These are phyloP conservation scores for Abramis brama DNA, from an alignment of 2,113 vertebrate genomes.

Conservation along the genomic window DNA sequence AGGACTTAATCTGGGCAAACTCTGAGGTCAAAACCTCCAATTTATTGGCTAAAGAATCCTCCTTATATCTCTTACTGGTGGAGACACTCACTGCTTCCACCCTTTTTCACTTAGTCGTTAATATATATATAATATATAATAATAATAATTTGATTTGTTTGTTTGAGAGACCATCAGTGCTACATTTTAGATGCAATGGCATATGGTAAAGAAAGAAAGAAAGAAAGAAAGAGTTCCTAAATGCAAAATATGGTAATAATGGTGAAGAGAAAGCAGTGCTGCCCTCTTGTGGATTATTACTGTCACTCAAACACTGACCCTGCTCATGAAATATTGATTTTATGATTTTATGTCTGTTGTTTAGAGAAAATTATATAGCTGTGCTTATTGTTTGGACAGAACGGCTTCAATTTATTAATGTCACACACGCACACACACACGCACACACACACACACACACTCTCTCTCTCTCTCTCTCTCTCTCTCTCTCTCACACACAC, in stretches of 20 bases:
- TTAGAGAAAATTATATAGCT: neutral
- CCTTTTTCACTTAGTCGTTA: too few relatives aligned
- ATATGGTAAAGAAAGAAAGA: neutral
- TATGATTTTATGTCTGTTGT: neutral
- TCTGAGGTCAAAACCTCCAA: too few relatives aligned
- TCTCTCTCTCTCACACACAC: too few relatives aligned
- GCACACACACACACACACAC: too few relatives aligned
- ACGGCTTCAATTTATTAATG: slow-evolving; percentile 21
- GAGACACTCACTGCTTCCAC: too few relatives aligned
- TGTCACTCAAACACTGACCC: neutral
- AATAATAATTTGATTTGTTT: neutral
- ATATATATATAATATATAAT: too few relatives aligned
- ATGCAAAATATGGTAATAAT: neutral
- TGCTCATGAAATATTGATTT: slow-evolving; percentile 8
- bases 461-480: too few relatives aligned
- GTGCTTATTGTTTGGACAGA: neutral
- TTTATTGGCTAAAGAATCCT: too few relatives aligned
- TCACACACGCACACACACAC: too few relatives aligned
- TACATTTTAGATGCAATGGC: neutral
- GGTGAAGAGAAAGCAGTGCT: slow-evolving; percentile 9
- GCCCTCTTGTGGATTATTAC: slow-evolving; percentile 38
- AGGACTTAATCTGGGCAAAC: too few relatives aligned
- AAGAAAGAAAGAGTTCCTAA: too few relatives aligned
- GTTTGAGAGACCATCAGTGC: neutral
- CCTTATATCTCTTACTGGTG: too few relatives aligned